These are phyloP conservation scores for Porites divaricata DNA, from an alignment of 92 coral and sea anemone species.

Conservation along the genomic window DNA sequence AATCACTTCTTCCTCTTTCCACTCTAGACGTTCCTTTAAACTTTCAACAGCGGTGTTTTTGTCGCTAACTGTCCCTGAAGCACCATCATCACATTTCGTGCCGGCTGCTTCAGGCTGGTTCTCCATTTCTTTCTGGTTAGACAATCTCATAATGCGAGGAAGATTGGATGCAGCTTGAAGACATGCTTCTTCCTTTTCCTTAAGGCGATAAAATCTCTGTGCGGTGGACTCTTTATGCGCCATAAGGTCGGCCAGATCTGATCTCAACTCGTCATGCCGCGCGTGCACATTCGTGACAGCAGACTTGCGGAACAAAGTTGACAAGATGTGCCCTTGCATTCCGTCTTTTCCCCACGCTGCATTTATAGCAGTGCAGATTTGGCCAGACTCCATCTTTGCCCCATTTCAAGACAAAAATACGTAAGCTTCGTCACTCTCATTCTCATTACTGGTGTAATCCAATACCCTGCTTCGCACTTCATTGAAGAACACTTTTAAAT, in stretches of 20 bases:
- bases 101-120: background rate
- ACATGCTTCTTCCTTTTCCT: background rate
- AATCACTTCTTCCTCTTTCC: constrained; percentile 2
- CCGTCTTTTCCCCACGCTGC: constrained; percentile 50
- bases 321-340: constrained; percentile 33
- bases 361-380: constrained; percentile 42
- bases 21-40: background rate
- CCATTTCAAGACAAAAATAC: constrained; percentile 65
- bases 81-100: background rate
- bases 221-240: constrained; percentile 65
- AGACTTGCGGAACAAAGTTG: constrained; percentile 55
- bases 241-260: constrained; percentile 55
- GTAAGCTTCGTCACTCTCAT: background rate
- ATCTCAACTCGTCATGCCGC: constrained; percentile 25
- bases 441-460: background rate
- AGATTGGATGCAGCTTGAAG: constrained; percentile 10
- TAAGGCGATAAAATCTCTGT: constrained; percentile 29
- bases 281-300: constrained; percentile 58
- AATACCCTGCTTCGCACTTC: constrained; percentile 36
- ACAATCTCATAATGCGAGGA: background rate
- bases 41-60: background rate
- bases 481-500: constrained; percentile 23
- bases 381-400: constrained; percentile 29
- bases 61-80: background rate
- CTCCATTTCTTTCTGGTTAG: background rate